These are phyloP conservation scores for Zaprionus ornatus DNA, from an alignment of 1,140 invertebrate genomes.

Conservation along the genomic window DNA sequence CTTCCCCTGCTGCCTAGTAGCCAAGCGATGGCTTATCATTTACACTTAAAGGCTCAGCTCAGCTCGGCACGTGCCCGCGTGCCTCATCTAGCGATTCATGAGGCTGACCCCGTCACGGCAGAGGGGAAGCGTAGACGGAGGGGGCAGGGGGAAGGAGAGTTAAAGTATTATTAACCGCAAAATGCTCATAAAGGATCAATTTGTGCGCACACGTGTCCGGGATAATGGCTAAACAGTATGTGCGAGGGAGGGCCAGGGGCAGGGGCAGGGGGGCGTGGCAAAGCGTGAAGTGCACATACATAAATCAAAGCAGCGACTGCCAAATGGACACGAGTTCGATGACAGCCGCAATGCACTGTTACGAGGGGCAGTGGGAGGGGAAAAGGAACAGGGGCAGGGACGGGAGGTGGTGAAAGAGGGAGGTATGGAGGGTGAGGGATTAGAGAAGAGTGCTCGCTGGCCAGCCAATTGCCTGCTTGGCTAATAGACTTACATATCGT, in stretches of 20 bases:
- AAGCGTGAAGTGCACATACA: constrained; percentile 70
- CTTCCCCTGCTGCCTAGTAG: not conserved
- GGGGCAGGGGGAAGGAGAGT: not conserved
- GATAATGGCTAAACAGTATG: constrained; percentile 56
- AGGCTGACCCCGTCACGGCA: constrained; percentile 19
- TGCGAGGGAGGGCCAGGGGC: not conserved
- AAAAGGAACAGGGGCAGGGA: not conserved
- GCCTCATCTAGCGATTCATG: constrained; percentile 42
- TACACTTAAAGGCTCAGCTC: constrained; percentile 73
- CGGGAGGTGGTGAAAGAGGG: not conserved
- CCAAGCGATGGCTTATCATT: constrained; percentile 66
- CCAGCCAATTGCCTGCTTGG: not conserved
- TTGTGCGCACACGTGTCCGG: constrained; percentile 76
- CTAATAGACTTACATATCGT: no score
- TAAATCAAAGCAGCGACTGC: constrained; percentile 71
- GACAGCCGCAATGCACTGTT: constrained; percentile 28
- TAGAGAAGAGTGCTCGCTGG: no score
- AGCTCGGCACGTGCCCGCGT: constrained; percentile 59
- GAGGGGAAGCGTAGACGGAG: not conserved
- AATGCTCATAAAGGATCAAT: constrained; percentile 82
- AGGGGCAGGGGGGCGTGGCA: constrained; percentile 9
- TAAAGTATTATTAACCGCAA: constrained; percentile 78
- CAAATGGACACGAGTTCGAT: constrained; percentile 55
- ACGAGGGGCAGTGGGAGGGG: not conserved
- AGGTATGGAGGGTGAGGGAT: not conserved